Conservation (phyloP, 2,113 vertebrate species). For the Misgurnus mizolepis region DNA sequence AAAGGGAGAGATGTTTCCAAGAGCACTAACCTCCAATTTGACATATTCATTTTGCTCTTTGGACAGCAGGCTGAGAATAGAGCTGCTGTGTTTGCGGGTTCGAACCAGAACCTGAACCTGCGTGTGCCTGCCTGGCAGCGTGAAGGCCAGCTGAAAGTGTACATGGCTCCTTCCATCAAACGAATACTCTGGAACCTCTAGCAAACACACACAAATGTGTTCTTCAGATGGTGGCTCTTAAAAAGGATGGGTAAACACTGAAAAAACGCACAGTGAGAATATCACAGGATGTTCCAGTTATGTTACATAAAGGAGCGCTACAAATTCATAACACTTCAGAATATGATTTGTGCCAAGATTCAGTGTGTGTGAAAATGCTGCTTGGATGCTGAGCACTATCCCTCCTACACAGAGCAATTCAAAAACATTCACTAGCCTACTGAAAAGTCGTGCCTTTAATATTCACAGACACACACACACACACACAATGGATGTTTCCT, state of each 20-base stretch:
- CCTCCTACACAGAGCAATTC: conserved; percentile 47
- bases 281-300: conserved; percentile 17
- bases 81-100: conserved; percentile 79
- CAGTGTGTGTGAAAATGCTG: conserved; percentile 33
- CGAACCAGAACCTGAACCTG: conserved; percentile 79
- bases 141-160: conserved; percentile 74
- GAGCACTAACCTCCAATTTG: conserved; percentile 78
- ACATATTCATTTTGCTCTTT: conserved; percentile 80
- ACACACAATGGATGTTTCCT: conserved; percentile 4
- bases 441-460: neutral
- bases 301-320: conserved; percentile 33
- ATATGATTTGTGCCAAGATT: conserved; percentile 31
- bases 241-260: conserved; percentile 20
- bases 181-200: conserved; percentile 79
- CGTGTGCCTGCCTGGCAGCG: conserved; percentile 72
- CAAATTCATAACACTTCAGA: conserved; percentile 30
- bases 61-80: conserved; percentile 77
- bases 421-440: conserved; percentile 18
- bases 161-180: conserved; percentile 81
- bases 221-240: conserved; percentile 7
- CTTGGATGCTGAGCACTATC: conserved; percentile 9
- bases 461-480: neutral
- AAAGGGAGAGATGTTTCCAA: conserved; percentile 4
- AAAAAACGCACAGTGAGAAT: conserved; percentile 12
- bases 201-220: conserved; percentile 49